Evolutionary conservation across 2,797 vertebrate species (phyloP).

Genomic region (Myotis planiceps): DNA sequence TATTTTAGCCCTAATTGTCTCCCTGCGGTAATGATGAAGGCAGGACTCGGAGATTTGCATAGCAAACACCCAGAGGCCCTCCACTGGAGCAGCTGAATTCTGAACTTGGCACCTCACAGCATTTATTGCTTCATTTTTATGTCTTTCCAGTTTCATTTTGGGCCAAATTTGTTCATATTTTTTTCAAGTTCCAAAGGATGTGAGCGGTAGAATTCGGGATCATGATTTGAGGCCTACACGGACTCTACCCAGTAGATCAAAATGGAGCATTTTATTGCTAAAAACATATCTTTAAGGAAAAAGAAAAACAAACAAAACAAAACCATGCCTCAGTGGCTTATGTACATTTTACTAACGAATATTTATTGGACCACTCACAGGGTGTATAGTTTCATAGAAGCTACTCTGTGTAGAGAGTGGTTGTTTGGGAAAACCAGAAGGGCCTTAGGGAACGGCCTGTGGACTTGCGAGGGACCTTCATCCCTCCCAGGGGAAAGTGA

Average conservation of each 20-base stretch:
- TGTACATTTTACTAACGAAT: slow-evolving; percentile 71
- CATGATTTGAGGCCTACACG: slow-evolving; percentile 11
- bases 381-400: slow-evolving; percentile 37
- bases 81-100: slow-evolving; percentile 62
- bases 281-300: slow-evolving; percentile 56
- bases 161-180: slow-evolving; percentile 41
- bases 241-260: slow-evolving; percentile 44
- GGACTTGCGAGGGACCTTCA: slow-evolving; percentile 3
- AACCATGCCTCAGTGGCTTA: slow-evolving; percentile 8
- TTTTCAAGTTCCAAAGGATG: slow-evolving; percentile 54
- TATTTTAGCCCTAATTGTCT: slow-evolving; percentile 88
- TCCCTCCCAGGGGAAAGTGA: slow-evolving; percentile 9
- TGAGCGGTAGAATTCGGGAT: background rate
- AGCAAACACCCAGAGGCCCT: slow-evolving; percentile 80
- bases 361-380: slow-evolving; percentile 68
- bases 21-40: slow-evolving; percentile 86
- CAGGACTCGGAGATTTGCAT: slow-evolving; percentile 84
- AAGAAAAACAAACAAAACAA: background rate
- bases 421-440: slow-evolving; percentile 51
- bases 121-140: slow-evolving; percentile 69
- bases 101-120: slow-evolving; percentile 55
- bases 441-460: slow-evolving; percentile 14
- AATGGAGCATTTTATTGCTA: slow-evolving; percentile 48
- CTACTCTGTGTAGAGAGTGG: slow-evolving; percentile 40
- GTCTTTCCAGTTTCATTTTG: slow-evolving; percentile 64